Evolutionary conservation across 1,140 invertebrate species (phyloP).

Genomic region (Papilio dardanus): DNA sequence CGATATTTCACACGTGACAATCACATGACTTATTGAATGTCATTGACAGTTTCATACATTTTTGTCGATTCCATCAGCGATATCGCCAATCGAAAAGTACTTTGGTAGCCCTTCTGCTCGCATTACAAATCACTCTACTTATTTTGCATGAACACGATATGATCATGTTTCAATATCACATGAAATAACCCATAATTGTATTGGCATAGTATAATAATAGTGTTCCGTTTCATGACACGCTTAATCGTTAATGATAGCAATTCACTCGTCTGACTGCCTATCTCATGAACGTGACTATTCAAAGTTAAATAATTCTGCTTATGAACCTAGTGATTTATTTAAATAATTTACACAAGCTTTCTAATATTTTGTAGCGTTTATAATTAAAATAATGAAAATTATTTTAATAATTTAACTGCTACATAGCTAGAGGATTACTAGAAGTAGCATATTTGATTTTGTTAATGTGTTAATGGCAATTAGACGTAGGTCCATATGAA

Average conservation of each 20-base stretch:
- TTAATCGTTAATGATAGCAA: conserved; percentile 31
- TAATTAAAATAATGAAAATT: neutral
- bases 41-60: no score
- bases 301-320: conserved; percentile 7
- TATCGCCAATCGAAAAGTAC: no score
- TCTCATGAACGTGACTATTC: conserved; percentile 7
- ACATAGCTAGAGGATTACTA: no score
- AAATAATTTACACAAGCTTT: no score
- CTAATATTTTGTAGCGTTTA: neutral
- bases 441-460: no score
- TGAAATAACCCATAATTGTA: neutral
- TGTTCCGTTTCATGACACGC: conserved; percentile 31
- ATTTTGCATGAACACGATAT: neutral
- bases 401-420: neutral
- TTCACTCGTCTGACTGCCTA: conserved; percentile 12
- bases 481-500: no score
- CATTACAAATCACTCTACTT: neutral
- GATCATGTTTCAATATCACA: neutral
- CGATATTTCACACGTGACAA: no score
- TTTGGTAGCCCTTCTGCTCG: no score
- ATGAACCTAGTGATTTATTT: neutral
- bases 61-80: no score
- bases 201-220: conserved; percentile 28
- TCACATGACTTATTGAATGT: no score
- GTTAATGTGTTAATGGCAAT: no score